Evolutionary conservation across 2,113 vertebrate genomes (phyloP).

Genomic region (Tyrannus savana): DNA sequence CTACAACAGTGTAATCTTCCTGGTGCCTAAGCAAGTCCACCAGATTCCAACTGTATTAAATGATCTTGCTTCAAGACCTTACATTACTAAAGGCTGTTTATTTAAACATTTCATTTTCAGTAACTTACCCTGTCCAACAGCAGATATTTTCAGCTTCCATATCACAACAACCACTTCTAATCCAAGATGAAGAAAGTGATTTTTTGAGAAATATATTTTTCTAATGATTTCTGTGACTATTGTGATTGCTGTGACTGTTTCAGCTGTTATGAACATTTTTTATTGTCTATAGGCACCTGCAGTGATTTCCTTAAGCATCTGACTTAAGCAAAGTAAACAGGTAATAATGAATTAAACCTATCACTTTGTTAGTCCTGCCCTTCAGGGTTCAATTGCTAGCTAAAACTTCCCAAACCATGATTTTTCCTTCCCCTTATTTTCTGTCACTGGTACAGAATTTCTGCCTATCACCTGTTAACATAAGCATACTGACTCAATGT

Average conservation of each 20-base stretch:
- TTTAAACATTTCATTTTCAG: neutral
- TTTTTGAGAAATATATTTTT: neutral
- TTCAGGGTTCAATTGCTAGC: neutral
- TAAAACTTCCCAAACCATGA: neutral
- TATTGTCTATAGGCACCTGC: neutral
- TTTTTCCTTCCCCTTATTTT: neutral
- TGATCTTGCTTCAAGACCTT: neutral
- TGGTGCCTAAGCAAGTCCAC: neutral
- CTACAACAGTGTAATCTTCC: neutral
- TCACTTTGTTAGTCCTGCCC: neutral
- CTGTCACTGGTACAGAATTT: neutral
- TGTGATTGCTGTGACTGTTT: neutral
- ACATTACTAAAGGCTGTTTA: neutral
- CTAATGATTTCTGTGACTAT: neutral
- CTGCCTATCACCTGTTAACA: neutral
- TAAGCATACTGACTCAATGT: neutral
- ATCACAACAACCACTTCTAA: neutral
- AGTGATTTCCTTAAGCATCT: neutral
- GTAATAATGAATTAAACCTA: neutral
- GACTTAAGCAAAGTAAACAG: neutral
- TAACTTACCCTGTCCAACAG: neutral
- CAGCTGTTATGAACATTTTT: neutral
- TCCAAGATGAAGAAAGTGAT: neutral
- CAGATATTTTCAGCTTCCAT: neutral
- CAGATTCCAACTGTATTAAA: neutral